These are phyloP conservation scores for Drosophila limbata DNA, from an alignment of 2,888 invertebrate species.

Conservation along the genomic window DNA sequence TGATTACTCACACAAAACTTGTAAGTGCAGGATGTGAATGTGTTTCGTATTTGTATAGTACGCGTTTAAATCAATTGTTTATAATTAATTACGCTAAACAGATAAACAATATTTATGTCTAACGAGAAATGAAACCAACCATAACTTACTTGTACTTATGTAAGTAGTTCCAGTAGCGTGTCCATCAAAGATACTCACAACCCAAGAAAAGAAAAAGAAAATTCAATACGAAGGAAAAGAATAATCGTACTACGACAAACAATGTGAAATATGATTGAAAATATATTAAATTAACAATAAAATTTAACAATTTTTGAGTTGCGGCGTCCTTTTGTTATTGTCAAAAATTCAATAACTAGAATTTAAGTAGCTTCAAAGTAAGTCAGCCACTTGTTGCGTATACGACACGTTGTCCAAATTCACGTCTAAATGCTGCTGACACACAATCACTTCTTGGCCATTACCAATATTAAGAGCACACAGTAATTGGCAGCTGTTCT, in stretches of 20 bases:
- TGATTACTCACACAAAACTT: constrained; percentile 10
- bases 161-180: constrained; percentile 73
- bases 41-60: constrained; percentile 34
- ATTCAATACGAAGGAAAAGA: constrained; percentile 29
- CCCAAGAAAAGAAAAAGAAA: constrained; percentile 9
- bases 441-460: constrained; percentile 18
- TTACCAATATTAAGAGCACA: constrained; percentile 36
- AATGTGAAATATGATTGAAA: constrained; percentile 58
- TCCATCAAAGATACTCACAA: constrained; percentile 62
- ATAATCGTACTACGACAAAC: constrained; percentile 38
- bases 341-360: not conserved
- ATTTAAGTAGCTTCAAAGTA: not conserved
- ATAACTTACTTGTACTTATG: constrained; percentile 33
- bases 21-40: constrained; percentile 32
- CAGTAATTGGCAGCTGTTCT: constrained; percentile 71
- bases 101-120: constrained; percentile 57
- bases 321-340: not conserved
- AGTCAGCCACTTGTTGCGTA: constrained; percentile 31
- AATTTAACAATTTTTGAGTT: constrained; percentile 34
- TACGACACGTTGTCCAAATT: constrained; percentile 41
- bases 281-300: constrained; percentile 59
- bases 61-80: constrained; percentile 71
- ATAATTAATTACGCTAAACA: constrained; percentile 62
- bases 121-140: constrained; percentile 18
- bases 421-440: constrained; percentile 16